These are phyloP conservation scores for Monoplex corrugatus DNA, from an alignment of 2,888 invertebrate species.

Conservation along the genomic window DNA sequence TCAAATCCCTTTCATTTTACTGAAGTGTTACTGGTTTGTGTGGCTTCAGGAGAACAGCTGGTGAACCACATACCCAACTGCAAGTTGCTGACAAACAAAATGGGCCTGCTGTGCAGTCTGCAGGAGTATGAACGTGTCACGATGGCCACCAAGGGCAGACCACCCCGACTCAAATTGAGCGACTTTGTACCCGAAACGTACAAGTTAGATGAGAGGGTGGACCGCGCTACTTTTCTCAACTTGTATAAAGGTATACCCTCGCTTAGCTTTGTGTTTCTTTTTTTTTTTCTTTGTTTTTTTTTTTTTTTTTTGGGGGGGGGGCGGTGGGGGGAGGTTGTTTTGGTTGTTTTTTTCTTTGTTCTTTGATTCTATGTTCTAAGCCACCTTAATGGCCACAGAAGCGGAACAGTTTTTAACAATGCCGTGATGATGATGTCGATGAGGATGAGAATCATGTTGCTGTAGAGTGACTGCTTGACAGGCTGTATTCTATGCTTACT, in stretches of 20 bases:
- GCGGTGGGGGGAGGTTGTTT: too few relatives aligned
- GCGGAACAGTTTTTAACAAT: too few relatives aligned
- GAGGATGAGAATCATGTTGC: too few relatives aligned
- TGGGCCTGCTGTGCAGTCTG: conserved; percentile 81
- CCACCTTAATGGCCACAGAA: too few relatives aligned
- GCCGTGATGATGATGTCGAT: too few relatives aligned
- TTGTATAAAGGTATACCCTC: conserved; percentile 78
- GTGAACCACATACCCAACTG: conserved; percentile 81
- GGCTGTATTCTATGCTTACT: too few relatives aligned
- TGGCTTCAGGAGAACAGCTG: conserved; percentile 76
- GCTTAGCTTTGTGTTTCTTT: too few relatives aligned
- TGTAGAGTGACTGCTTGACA: too few relatives aligned
- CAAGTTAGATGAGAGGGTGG: conserved; percentile 78
- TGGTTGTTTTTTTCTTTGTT: too few relatives aligned
- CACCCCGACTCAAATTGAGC: conserved; percentile 71
- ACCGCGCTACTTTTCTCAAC: conserved; percentile 77
- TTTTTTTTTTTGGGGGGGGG: too few relatives aligned
- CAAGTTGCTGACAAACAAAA: conserved; percentile 80
- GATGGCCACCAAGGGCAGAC: conserved; percentile 73
- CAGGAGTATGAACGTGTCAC: conserved; percentile 79
- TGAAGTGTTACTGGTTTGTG: background rate
- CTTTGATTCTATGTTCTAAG: too few relatives aligned
- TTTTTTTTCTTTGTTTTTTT: too few relatives aligned
- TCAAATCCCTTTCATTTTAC: background rate
- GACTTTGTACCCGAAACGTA: conserved; percentile 81